Evolutionary conservation across 2,888 invertebrate species (phyloP).

Genomic region (Danaus chrysippus): DNA sequence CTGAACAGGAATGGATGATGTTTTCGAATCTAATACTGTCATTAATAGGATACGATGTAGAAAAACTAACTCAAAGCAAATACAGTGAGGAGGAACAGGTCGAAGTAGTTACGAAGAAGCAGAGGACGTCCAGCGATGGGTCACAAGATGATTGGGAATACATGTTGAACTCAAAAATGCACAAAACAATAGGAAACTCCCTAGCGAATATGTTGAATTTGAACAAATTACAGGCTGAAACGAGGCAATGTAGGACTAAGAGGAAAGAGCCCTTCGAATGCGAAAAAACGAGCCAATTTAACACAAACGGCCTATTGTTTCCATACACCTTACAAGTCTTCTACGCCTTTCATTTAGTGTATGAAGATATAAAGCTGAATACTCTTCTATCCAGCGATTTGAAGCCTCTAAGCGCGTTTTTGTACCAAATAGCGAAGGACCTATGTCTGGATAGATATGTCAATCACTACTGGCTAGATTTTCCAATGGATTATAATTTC

Average conservation of each 20-base stretch:
- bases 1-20: constrained; percentile 88
- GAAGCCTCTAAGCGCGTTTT: constrained; percentile 82
- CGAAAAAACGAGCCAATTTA: constrained; percentile 71
- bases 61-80: constrained; percentile 73
- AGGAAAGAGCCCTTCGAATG: constrained; percentile 36
- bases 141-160: constrained; percentile 91
- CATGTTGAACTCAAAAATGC: constrained; percentile 79
- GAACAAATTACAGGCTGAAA: constrained; percentile 34
- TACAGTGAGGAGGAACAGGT: constrained; percentile 61
- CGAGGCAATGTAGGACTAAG: constrained; percentile 26
- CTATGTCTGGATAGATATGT: constrained; percentile 84
- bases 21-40: constrained; percentile 81
- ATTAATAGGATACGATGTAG: constrained; percentile 86
- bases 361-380: constrained; percentile 94
- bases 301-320: constrained; percentile 83
- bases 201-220: constrained; percentile 67
- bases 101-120: constrained; percentile 85
- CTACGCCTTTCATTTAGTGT: constrained; percentile 90
- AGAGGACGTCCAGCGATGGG: constrained; percentile 87
- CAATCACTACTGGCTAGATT: constrained; percentile 92
- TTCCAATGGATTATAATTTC: constrained; percentile 80
- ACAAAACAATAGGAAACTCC: constrained; percentile 68
- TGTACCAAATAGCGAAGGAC: constrained; percentile 88
- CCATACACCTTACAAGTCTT: constrained; percentile 86
- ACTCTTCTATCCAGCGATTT: constrained; percentile 83